Base-by-base conservation (phyloP, 1,140 invertebrate species). In the Sitodiplosis mosellana region DNA sequence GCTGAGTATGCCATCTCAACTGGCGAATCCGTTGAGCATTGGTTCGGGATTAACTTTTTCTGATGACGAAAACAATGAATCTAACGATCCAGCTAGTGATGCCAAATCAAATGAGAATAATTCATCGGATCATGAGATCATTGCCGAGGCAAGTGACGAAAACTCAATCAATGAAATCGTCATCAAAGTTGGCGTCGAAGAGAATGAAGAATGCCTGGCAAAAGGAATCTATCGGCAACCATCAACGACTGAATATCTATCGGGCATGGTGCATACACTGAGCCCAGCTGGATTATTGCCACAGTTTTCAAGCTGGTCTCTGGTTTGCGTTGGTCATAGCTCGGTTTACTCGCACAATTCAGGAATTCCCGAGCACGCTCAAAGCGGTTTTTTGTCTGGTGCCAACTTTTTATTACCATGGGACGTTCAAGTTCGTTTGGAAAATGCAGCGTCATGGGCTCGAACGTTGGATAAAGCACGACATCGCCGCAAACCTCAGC, bases 341-440 rank as follows among this genome's bases (percentile, higher is more conserved):
- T 89, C 84, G 51, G 68, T 91, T 11, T 97, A 97, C 62, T 90
- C 84, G 18, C 90, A 95, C 58, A 87, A 83, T 63, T 73, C 82
- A 51, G 92, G 88, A 50, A 14, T 86, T 48, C 75, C 74, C 20
- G 78, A 81, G 55, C 70, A 79, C 50, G 79, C 82, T 55, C 80
- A 85, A 58, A 80, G 88, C 22, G 92, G 91, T 1, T 88, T 98
- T 63, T 67, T 95, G 20, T 74, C 76, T 40, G 86, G 84, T 36
- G 87, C 88, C 18, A 90, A 93, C 58, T 95, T 86, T 63, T 69
- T 99, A 14, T 65, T 97, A 45, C 93, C 93, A 0, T 97, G 92
- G 91, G 92, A 97, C 67, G 87, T 95, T 1, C 78, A 81, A 12
- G 79, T 96, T 0, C 68, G 77, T 66, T 5, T 59, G 11, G 54